Base-by-base conservation (phyloP, 2,888 invertebrate species). In the Nasonovia ribisnigri region DNA sequence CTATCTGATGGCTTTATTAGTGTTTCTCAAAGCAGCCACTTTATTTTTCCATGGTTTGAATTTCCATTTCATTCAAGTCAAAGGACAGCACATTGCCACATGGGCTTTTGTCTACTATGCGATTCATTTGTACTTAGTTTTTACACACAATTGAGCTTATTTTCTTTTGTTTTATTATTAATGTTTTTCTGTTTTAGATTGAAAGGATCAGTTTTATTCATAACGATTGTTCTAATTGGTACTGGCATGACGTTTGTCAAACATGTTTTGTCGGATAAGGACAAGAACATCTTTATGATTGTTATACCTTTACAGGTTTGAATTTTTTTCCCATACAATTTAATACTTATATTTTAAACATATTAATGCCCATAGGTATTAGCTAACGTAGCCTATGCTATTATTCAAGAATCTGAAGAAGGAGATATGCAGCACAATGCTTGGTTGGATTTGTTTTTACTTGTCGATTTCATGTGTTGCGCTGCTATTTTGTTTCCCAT, bases 161-260 rank as follows among this genome's bases (percentile, higher is more conserved):
- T 48, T 88, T 51, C 0, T 29, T 54, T 54, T 84, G 57, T 88
- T 90, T 43, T 57, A 67, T 91, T 48, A 29, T 84, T 67, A 84
- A 54, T 67, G 4, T 43, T 24, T 90, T 60, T 43, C 8, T 46
- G 88, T 90, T 96, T 92, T 95, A 98, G 98, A 95, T 96, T 99
- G 94, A 98, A 98, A 96, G 98, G 98, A 26, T 98, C 99, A 0
- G 97, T 99, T 88, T 96, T 99, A 91, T 99, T 99, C 95, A 98
- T 99, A 94, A 99, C 99, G 0, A 98, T 99, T 95, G 98, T 99
- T 26, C 96, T 99, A 26, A 98, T 99, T 95, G 99, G 99, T 89
- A 99, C 99, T 13, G 99, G 99, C 0, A 99, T 99, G 99, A 99
- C 99, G 84, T 99, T 99, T 95, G 99, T 99, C 95, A 99, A 99